Evolutionary conservation across 2,888 invertebrate species (phyloP).

Genomic region (Dichetophora obliterata): DNA sequence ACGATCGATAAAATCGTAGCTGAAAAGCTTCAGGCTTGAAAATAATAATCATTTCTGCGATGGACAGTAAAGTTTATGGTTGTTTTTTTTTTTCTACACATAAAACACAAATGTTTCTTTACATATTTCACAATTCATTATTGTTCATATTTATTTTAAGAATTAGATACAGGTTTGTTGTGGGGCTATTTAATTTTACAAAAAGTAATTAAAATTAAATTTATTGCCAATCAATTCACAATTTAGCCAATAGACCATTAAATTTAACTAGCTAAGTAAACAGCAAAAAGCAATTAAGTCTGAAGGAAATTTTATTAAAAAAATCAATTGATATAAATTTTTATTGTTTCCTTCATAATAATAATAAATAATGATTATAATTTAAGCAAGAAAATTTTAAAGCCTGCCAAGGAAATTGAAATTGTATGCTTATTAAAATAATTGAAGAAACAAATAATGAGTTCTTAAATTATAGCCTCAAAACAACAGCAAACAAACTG

Average conservation of each 20-base stretch:
- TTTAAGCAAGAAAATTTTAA: neutral
- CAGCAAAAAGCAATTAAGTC: neutral
- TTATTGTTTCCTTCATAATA: slow-evolving; percentile 12
- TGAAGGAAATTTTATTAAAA: neutral
- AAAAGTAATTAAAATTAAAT: slow-evolving; percentile 15
- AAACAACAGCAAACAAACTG: neutral
- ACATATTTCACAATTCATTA: too few relatives aligned
- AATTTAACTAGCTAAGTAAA: neutral
- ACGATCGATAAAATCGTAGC: too few relatives aligned
- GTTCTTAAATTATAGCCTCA: neutral
- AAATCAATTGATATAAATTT: slow-evolving; percentile 21
- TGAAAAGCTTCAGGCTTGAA: too few relatives aligned
- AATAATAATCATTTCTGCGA: too few relatives aligned
- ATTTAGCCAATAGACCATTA: neutral
- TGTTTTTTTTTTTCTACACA: too few relatives aligned
- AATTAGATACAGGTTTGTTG: too few relatives aligned
- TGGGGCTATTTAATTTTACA: neutral
- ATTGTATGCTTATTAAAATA: neutral
- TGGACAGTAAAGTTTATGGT: too few relatives aligned
- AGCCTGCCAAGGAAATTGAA: neutral
- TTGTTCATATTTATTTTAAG: too few relatives aligned
- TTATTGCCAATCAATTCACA: slow-evolving; percentile 7
- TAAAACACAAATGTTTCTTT: too few relatives aligned
- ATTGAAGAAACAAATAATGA: neutral
- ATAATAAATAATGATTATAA: neutral